Conservation (phyloP, 1,140 invertebrate genomes). For the Drosophila insularis region DNA sequence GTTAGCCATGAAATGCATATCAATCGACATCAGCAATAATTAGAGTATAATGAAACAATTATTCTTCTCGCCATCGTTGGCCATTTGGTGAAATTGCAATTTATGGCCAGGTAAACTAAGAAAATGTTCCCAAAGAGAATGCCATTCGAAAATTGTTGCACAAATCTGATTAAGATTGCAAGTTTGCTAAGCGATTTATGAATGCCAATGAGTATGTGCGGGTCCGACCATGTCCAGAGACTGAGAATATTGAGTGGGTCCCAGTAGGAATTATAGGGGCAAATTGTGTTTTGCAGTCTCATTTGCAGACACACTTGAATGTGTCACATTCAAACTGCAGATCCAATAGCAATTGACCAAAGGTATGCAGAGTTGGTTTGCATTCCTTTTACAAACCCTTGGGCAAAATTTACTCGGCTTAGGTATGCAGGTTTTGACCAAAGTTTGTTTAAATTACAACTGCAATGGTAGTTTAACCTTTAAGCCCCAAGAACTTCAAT, state of each 20-base stretch:
- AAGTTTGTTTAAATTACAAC: not conserved
- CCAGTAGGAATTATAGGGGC: not conserved
- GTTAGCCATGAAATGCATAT: constrained; percentile 25
- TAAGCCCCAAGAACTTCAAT: not conserved
- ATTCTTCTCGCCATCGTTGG: constrained; percentile 12
- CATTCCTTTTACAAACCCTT: not conserved
- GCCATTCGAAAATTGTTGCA: constrained; percentile 56
- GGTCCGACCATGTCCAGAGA: constrained; percentile 30
- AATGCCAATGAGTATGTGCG: constrained; percentile 46
- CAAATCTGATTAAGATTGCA: constrained; percentile 75
- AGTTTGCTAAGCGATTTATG: constrained; percentile 69
- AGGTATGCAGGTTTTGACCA: not conserved
- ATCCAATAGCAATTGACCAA: not conserved
- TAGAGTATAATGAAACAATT: constrained; percentile 34
- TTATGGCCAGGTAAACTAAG: constrained; percentile 43
- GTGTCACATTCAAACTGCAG: not conserved
- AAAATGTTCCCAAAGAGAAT: constrained; percentile 25
- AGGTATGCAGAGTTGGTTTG: not conserved
- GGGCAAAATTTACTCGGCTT: not conserved
- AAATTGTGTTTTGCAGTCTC: not conserved
- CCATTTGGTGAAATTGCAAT: constrained; percentile 56
- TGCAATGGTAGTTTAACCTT: not conserved
- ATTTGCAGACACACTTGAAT: not conserved
- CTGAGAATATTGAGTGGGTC: not conserved
- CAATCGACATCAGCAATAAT: constrained; percentile 31